Percentiles rank a stretch among this genome's conserved stretches.
Conservation (phyloP, 2,797 vertebrate species). For the Cephalopachus bancanus region DNA sequence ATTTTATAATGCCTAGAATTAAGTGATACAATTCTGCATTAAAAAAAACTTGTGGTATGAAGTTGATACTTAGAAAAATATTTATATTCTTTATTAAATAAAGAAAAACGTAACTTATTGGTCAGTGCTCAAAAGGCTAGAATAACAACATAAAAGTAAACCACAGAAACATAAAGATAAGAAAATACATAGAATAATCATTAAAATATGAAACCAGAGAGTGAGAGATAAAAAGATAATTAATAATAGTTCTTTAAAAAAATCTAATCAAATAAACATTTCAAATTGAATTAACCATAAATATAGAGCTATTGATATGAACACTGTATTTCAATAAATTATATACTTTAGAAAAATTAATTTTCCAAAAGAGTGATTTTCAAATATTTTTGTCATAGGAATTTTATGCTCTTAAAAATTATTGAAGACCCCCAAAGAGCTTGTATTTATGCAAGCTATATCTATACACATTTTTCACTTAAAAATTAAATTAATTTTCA, state of each 20-base stretch:
- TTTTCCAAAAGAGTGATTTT: not conserved
- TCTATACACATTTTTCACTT: not conserved
- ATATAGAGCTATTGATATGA: not conserved
- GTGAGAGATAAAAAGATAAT: not conserved
- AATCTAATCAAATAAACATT: not conserved
- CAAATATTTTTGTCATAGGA: conserved; percentile 8
- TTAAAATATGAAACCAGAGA: not conserved
- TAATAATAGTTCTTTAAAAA: not conserved
- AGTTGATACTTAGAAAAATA: not conserved
- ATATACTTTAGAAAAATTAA: not conserved
- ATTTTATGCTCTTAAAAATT: conserved; percentile 17
- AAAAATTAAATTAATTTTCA: not conserved
- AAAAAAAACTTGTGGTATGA: not conserved
- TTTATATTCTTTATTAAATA: not conserved
- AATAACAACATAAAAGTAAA: not conserved
- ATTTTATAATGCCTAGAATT: not conserved
- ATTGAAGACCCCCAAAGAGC: not conserved
- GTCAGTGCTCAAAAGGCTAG: not conserved
- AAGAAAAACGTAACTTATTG: not conserved
- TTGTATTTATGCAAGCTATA: not conserved
- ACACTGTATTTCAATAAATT: not conserved
- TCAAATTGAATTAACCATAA: not conserved
- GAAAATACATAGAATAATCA: not conserved
- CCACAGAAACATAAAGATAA: not conserved
- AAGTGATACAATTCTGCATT: not conserved